Base-by-base conservation (phyloP, 2,113 vertebrate genomes). In the Petaurus breviceps region DNA sequence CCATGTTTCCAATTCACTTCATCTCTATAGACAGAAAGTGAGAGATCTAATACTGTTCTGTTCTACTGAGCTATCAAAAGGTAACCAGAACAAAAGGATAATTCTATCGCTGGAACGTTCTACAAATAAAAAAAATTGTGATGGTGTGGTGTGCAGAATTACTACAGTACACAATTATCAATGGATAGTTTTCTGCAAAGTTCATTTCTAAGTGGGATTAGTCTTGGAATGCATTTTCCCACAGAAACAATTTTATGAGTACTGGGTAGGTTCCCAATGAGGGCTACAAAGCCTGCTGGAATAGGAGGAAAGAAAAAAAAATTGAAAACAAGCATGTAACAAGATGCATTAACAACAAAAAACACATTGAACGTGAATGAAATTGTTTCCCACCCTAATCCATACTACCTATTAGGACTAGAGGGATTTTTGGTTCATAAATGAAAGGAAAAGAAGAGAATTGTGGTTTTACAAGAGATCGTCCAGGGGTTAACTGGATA, bases 181-280 rank as follows among this genome's bases (percentile, higher is more conserved):
- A 54, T 26, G 25, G 53, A 11, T 47, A 93, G 11, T 31, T 94
- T 95, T 90, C 26, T 46, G 77, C n/a, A 92, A 95, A 97, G 89
- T 50, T 92, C 37, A 95, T 93, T 92, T 96, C 92, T 92, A 14
- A 84, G 84, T 93, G 94, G 93, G 22, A 26, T 95, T 57, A 91
- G 16, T 77, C 53, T 91, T 97, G 94, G 68, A 77, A 95, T 91
- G 50, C 57, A 93, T 91, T 93, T 96, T 94, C 57, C 57, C 84
- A 57, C 0, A 68, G 9, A 77, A 77, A 77, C 2, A 43, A 43
- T 77, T 43, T 77, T 43, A 43, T 22, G 43, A 77, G 19, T 19
- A 77, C 37, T 77, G 68, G 37, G 16, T 77, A 77, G 37, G 37
- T 43, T 77, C 37, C 37, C 37, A 77, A 43, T 8, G 16, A 77